Evolutionary conservation across 2,113 vertebrate genomes (phyloP).

Genomic region (Microcebus ravelobensis): DNA sequence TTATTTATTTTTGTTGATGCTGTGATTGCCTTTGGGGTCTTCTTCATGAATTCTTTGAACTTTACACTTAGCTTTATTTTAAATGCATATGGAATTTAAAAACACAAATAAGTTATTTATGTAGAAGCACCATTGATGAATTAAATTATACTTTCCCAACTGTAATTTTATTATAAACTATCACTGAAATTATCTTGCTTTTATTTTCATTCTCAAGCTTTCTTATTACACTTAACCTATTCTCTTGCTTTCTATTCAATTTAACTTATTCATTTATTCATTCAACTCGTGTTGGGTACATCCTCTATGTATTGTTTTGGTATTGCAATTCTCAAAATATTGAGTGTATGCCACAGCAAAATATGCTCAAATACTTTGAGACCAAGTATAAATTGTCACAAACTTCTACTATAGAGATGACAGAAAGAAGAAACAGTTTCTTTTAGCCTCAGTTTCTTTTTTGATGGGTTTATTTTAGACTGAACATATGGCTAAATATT

Average conservation of each 20-base stretch:
- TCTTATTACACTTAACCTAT: background rate
- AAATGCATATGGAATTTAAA: constrained; percentile 31
- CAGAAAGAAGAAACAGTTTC: background rate
- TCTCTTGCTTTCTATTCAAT: background rate
- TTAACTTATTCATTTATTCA: background rate
- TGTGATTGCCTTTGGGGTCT: no score
- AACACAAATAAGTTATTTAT: background rate
- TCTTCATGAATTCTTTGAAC: no score
- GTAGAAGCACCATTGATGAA: background rate
- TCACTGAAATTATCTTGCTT: background rate
- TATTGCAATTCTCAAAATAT: background rate
- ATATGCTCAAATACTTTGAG: background rate
- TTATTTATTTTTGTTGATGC: background rate
- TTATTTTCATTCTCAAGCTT: background rate
- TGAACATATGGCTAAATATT: background rate
- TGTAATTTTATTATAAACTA: constrained; percentile 1
- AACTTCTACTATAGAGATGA: background rate
- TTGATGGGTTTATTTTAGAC: background rate
- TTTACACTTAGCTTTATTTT: constrained; percentile 1
- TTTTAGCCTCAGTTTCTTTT: background rate
- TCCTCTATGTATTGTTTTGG: background rate
- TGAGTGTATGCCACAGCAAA: background rate
- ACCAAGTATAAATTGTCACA: background rate
- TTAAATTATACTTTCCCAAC: background rate
- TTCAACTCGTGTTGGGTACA: background rate